These are phyloP conservation scores for Pogona vitticeps DNA, from an alignment of 2,113 vertebrate genomes.

Conservation along the genomic window DNA sequence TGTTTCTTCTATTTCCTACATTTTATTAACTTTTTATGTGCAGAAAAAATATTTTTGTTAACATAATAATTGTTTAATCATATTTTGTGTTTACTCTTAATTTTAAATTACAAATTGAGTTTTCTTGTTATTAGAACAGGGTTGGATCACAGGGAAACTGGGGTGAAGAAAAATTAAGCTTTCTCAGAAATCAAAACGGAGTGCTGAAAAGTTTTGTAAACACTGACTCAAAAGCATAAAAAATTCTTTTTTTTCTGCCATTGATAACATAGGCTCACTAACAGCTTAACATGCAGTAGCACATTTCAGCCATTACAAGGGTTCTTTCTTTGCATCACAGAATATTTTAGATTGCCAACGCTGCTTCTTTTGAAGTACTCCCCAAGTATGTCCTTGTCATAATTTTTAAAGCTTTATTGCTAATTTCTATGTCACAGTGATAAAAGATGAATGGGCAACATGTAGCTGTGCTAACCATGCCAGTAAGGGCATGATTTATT, in stretches of 20 bases:
- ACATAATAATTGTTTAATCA: no score
- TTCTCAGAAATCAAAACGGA: no score
- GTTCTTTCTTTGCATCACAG: conserved; percentile 10
- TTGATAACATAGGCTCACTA: conserved; percentile 18
- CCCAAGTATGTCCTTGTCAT: neutral
- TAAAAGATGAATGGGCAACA: conserved; percentile 27
- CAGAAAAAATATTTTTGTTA: no score
- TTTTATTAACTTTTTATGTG: no score
- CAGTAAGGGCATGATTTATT: conserved; percentile 34
- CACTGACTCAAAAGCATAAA: no score
- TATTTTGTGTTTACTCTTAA: no score
- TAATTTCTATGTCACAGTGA: conserved; percentile 31
- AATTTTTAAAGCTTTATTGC: conserved; percentile 21
- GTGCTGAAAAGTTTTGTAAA: no score
- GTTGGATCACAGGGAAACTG: no score
- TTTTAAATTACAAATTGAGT: no score
- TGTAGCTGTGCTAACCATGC: conserved; percentile 10
- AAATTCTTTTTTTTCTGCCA: neutral
- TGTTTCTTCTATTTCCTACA: no score
- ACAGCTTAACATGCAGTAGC: neutral
- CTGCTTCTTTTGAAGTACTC: conserved; percentile 27
- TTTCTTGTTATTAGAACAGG: no score
- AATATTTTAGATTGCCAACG: conserved; percentile 18
- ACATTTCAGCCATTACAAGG: conserved; percentile 3
- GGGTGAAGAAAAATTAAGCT: no score